Conservation (phyloP, 2,888 invertebrate genomes). For the Noctua janthe region DNA sequence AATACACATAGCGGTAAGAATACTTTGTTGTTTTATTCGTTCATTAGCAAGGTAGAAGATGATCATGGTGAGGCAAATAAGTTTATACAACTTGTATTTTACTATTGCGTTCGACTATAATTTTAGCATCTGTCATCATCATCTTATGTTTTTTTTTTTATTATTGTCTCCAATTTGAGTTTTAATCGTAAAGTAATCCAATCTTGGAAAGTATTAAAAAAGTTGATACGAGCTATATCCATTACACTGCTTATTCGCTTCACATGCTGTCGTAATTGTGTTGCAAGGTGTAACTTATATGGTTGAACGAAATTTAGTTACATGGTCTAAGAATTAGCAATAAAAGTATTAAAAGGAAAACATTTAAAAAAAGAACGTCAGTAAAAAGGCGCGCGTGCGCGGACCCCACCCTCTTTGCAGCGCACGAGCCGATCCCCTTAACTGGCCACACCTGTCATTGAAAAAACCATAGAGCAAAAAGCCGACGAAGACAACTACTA, state of each 20-base stretch:
- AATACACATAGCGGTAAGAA: not conserved
- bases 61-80: not conserved
- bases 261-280: conserved; percentile 44
- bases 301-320: conserved; percentile 47
- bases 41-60: not conserved
- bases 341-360: conserved; percentile 42
- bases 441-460: conserved; percentile 73
- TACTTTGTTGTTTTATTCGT: not conserved
- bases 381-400: conserved; percentile 68
- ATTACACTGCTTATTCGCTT: conserved; percentile 48
- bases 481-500: not conserved
- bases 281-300: conserved; percentile 55
- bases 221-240: conserved; percentile 25
- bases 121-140: not conserved
- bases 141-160: not conserved
- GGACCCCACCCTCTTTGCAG: conserved; percentile 54
- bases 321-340: conserved; percentile 38
- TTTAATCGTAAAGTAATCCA: conserved; percentile 1
- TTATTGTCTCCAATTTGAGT: not conserved
- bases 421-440: conserved; percentile 71
- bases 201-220: conserved; percentile 18
- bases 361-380: conserved; percentile 42
- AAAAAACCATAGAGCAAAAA: conserved; percentile 65
- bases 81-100: not conserved
- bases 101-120: not conserved